Base-by-base conservation (phyloP, 2,797 vertebrate genomes). In the Acanthurus leucopareius region DNA sequence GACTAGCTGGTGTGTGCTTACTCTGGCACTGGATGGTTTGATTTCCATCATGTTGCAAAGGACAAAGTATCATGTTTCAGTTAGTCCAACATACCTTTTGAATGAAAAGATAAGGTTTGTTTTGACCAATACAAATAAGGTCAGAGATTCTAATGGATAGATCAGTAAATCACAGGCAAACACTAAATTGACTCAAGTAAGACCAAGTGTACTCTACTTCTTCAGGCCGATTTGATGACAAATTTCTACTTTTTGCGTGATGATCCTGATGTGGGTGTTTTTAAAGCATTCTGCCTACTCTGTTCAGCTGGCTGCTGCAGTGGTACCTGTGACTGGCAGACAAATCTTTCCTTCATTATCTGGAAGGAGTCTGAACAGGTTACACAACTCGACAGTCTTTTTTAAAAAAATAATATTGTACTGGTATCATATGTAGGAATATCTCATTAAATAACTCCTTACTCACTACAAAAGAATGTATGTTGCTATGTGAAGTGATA, bases 11-110 rank as follows among this genome's bases (percentile, higher is more conserved):
- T 83, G 53, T 58, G 57, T 44, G 73, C 61, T 67, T 7, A 25
- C 72, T 80, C 66, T 15, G 20, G 52, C 81, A 54, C 65, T 62
- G 65, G 53, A 76, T 58, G 77, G 62, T 73, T 77, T 65, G 56
- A 83, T 56, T 83, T 74, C 61, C 51, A 28, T 72, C 59, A 15
- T 1, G 71, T 64, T 60, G 69, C 48, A 70, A 56, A 56, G 22
- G 68, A 60, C 62, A 57, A 57, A 64, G 19, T 49, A 52, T 75
- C 59, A 60, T 35, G 73, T 76, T 62, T 77, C 66, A 72, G 17
- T 45, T 17, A 32, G 11, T 4, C 7, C 1, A n/a, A 7, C 0
- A 5, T 15, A 14, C 51, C n/a, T n/a, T 32, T 11, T 40, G 5
- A 1, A 5, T 20, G 48, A 44, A 17, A 22, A 7, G 9, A 45